A percentile compares a stretch with the other conserved stretches of the same genome.
phyloP scores from a whole-genome alignment of 1,140 invertebrate species.

The Bombus vancouverensis region DNA sequence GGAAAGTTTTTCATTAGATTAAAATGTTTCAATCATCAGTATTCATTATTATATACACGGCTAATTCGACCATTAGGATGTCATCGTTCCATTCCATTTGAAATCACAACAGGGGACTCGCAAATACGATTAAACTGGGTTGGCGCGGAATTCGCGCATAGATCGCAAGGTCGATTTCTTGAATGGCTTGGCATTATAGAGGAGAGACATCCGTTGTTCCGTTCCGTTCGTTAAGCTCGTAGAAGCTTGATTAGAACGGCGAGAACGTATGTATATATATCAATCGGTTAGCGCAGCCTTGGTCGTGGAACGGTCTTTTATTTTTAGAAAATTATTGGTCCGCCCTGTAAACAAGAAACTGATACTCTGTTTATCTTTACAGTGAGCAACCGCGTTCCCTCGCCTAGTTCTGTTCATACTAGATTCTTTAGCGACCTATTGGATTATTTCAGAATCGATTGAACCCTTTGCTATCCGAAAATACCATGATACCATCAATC shows the following conservation, averaged over 20 bases:
- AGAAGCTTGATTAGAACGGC: neutral
- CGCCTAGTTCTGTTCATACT: no score
- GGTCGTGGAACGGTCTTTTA: conserved; percentile 23
- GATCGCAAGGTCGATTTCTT: neutral
- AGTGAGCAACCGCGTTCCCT: neutral
- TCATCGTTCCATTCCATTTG: neutral
- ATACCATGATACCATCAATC: no score
- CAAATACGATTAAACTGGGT: conserved; percentile 46
- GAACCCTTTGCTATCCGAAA: no score
- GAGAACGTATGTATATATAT: neutral
- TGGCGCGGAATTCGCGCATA: neutral
- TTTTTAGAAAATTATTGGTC: conserved; percentile 40
- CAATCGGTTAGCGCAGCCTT: conserved; percentile 17
- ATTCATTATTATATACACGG: no score
- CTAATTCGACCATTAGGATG: no score
- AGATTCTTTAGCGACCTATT: no score
- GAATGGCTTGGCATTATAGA: neutral
- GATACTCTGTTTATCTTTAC: conserved; percentile 14
- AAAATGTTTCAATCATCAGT: no score
- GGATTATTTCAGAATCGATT: no score
- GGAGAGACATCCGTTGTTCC: neutral
- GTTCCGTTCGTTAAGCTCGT: neutral
- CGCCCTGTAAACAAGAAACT: conserved; percentile 34
- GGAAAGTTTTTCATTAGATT: no score
- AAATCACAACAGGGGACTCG: neutral